phyloP scores from a whole-genome alignment of 2,113 vertebrate species.

The Monopterus albus region DNA sequence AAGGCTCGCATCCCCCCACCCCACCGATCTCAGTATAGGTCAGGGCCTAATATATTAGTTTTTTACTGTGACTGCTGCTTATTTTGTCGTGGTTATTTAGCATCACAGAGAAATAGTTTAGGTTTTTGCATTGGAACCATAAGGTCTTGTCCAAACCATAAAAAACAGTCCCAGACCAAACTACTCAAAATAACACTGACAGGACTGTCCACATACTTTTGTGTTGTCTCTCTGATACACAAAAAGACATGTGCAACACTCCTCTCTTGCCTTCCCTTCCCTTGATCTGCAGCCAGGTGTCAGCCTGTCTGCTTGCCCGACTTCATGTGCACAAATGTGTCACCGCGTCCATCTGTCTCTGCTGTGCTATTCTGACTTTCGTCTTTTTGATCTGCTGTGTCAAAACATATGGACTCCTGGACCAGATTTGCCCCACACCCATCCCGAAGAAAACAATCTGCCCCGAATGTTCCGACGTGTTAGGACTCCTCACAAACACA shows the following conservation, averaged over 20 bases:
- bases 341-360: slow-evolving; percentile 69
- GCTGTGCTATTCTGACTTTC: slow-evolving; percentile 42
- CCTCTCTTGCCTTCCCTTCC: slow-evolving; percentile 13
- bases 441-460: slow-evolving; percentile 51
- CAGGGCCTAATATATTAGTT: too few relatives aligned
- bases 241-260: neutral
- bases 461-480: slow-evolving; percentile 28
- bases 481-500: slow-evolving; percentile 16
- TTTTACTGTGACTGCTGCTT: too few relatives aligned
- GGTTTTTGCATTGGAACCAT: too few relatives aligned
- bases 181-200: too few relatives aligned
- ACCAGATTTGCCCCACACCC: neutral
- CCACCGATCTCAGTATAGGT: neutral
- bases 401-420: slow-evolving; percentile 62
- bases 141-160: neutral
- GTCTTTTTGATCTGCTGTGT: slow-evolving; percentile 63
- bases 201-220: neutral
- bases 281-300: slow-evolving; percentile 49
- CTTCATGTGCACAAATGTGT: slow-evolving; percentile 34
- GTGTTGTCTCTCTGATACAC: neutral
- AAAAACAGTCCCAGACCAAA: neutral
- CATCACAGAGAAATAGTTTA: too few relatives aligned
- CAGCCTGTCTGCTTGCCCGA: slow-evolving; percentile 3
- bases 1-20: slow-evolving; percentile 3
- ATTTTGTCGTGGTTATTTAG: too few relatives aligned